Conservation (phyloP, 2,888 invertebrate species). For the Stegophylla sp. region DNA sequence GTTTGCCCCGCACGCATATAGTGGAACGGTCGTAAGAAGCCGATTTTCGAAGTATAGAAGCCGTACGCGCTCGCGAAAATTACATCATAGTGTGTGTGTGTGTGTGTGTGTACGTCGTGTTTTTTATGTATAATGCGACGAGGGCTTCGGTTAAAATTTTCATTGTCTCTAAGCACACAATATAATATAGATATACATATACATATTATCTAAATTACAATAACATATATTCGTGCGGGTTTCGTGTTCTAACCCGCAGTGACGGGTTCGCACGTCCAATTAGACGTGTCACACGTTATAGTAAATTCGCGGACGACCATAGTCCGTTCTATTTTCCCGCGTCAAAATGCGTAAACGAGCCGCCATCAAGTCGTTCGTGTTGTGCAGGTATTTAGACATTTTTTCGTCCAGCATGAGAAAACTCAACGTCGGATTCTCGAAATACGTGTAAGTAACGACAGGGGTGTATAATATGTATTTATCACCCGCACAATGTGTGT, state of each 20-base stretch:
- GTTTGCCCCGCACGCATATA: slow-evolving; percentile 6
- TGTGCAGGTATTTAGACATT: slow-evolving; percentile 21
- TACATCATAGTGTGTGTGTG: background rate
- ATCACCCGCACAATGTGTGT: too few relatives aligned
- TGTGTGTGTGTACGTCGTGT: too few relatives aligned
- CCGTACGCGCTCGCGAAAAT: background rate
- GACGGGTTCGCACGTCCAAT: background rate
- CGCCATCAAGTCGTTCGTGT: slow-evolving; percentile 34
- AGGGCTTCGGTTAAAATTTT: background rate
- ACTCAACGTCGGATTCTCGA: slow-evolving; percentile 32
- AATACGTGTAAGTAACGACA: slow-evolving; percentile 37
- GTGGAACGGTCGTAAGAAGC: background rate
- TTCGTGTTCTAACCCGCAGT: background rate
- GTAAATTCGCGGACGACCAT: too few relatives aligned
- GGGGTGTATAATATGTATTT: background rate
- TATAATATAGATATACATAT: background rate
- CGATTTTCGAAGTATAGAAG: slow-evolving; percentile 21
- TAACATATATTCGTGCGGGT: too few relatives aligned
- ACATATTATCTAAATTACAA: too few relatives aligned
- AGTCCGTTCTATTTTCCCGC: too few relatives aligned
- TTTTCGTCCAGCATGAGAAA: slow-evolving; percentile 31
- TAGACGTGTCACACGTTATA: background rate
- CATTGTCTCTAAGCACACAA: too few relatives aligned
- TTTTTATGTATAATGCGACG: background rate
- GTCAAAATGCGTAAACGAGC: slow-evolving; percentile 14